Percentiles rank a stretch among this genome's conserved stretches.
phyloP scores from a whole-genome alignment of 2,797 vertebrate species.

The Myotis vivesi region DNA sequence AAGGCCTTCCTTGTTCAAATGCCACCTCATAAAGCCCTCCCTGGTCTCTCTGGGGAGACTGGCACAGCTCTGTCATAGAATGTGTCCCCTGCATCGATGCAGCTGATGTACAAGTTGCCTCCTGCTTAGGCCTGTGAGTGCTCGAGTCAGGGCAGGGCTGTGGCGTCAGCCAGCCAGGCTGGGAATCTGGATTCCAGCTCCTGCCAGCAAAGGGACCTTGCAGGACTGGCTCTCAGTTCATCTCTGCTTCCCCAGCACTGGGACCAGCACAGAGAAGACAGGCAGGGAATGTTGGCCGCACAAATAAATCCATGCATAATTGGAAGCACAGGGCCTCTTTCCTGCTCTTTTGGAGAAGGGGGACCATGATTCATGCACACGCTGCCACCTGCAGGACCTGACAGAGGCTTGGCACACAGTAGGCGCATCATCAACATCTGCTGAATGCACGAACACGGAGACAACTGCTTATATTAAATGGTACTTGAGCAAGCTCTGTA shows the following conservation, averaged over 20 bases:
- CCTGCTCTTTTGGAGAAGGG: neutral
- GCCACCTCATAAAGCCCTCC: neutral
- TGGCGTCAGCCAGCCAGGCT: neutral
- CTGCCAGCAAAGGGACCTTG: neutral
- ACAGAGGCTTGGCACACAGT: neutral
- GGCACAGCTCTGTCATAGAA: neutral
- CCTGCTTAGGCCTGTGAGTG: neutral
- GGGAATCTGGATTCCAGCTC: neutral
- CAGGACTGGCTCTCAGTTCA: neutral
- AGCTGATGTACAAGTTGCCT: neutral
- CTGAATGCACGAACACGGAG: neutral
- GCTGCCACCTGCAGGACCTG: neutral
- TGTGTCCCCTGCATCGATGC: neutral
- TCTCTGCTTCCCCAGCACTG: neutral
- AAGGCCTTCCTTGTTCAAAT: neutral
- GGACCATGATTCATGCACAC: neutral
- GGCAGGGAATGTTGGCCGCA: neutral
- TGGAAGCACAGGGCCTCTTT: neutral
- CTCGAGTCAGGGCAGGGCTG: neutral
- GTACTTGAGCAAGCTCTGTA: neutral
- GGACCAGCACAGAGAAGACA: neutral
- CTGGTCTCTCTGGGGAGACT: neutral
- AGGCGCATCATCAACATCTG: neutral
- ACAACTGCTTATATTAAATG: neutral
- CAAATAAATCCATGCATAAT: neutral